Percentiles rank a stretch among this genome's conserved stretches.
Conservation (phyloP, 2,113 vertebrate genomes). For the Erythrolamprus reginae region DNA sequence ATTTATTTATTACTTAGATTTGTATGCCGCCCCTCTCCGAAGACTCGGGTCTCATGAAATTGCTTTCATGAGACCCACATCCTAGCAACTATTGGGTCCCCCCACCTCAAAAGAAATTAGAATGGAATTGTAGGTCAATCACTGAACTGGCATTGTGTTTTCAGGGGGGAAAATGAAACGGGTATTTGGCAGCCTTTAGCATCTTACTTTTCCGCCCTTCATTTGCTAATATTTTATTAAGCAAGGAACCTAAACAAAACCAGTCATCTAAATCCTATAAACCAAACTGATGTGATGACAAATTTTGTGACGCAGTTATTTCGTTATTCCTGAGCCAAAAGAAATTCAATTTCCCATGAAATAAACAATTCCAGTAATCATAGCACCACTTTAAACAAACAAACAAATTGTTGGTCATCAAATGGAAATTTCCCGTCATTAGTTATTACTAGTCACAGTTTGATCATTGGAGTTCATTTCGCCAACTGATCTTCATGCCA, state of each 20-base stretch:
- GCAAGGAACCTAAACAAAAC: neutral
- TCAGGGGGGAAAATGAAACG: neutral
- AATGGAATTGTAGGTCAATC: neutral
- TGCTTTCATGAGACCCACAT: neutral
- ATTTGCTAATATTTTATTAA: neutral
- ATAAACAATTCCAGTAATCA: conserved; percentile 25
- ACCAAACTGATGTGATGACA: neutral
- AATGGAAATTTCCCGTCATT: conserved; percentile 25
- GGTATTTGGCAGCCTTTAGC: neutral
- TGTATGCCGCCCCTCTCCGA: too few relatives aligned
- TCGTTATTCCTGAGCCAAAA: neutral
- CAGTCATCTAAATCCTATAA: neutral
- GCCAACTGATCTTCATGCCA: neutral
- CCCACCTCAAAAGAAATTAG: neutral
- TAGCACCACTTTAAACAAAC: conserved; percentile 13
- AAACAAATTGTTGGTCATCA: neutral
- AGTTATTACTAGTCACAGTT: neutral
- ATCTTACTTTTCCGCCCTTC: neutral
- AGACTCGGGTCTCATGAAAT: too few relatives aligned
- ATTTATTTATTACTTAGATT: too few relatives aligned
- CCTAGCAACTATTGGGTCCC: neutral
- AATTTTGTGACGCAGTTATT: neutral
- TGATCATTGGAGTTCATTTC: neutral
- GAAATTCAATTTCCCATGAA: conserved; percentile 1
- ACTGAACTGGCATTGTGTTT: neutral